phyloP scores from a whole-genome alignment of 2,888 invertebrate species.

The Ophion obscuratus region DNA sequence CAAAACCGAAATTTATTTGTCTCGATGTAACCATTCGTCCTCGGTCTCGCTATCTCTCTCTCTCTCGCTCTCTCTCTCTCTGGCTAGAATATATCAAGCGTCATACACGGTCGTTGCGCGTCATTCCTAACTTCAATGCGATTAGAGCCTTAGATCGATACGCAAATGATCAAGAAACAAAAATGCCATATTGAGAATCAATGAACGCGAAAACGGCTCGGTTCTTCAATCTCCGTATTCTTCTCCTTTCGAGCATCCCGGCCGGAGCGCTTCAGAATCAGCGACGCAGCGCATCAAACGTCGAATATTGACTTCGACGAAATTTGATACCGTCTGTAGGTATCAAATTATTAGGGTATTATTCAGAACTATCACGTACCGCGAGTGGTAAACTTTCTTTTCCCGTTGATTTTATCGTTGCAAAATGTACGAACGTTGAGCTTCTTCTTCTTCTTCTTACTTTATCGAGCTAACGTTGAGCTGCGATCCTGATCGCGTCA shows the following conservation, averaged over 20 bases:
- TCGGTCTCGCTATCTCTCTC: too few relatives aligned
- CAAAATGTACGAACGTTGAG: conserved; percentile 45
- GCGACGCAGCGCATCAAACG: not conserved
- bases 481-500: conserved; percentile 20
- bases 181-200: conserved; percentile 6
- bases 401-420: conserved; percentile 53
- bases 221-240: conserved; percentile 25
- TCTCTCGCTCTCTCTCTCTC: not conserved
- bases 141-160: conserved; percentile 39
- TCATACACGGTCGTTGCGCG: conserved; percentile 39
- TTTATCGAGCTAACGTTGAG: conserved; percentile 26
- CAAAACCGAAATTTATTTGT: conserved; percentile 15
- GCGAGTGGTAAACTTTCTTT: conserved; percentile 2
- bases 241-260: conserved; percentile 15
- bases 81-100: not conserved
- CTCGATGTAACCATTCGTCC: conserved; percentile 13
- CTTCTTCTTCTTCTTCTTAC: not conserved
- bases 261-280: not conserved
- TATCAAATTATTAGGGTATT: conserved; percentile 27
- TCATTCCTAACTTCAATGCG: conserved; percentile 57
- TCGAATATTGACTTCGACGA: not conserved
- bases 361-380: conserved; percentile 21
- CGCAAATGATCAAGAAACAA: conserved; percentile 3
- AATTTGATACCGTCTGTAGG: not conserved
- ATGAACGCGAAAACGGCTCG: not conserved